Percentiles rank a stretch among this genome's conserved stretches.
Conservation (phyloP, 2,797 vertebrate species). For the Zalophus californianus region DNA sequence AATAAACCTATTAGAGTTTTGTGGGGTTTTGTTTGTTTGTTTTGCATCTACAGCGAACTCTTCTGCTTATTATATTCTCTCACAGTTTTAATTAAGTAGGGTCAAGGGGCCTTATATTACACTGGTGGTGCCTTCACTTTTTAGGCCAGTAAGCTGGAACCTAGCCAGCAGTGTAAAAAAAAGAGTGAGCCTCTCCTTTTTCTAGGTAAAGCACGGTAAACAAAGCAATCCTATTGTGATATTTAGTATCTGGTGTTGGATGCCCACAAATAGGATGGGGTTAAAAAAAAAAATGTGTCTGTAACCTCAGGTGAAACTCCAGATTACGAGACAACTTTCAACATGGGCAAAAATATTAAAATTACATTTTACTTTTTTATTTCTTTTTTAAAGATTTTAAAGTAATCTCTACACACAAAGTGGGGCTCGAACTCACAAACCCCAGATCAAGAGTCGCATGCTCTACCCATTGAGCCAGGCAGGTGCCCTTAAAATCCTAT, state of each 20-base stretch:
- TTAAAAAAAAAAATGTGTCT: background rate
- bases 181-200: background rate
- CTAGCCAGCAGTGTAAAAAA: background rate
- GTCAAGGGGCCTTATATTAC: conserved; percentile 20
- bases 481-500: background rate
- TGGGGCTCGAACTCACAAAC: background rate
- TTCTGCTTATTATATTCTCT: conserved; percentile 11
- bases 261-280: background rate
- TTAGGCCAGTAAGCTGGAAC: background rate
- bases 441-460: background rate
- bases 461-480: background rate
- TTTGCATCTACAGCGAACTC: background rate
- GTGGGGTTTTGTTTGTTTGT: background rate
- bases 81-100: conserved; percentile 39
- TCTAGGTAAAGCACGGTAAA: background rate
- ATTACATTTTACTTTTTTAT: background rate
- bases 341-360: background rate
- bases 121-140: background rate
- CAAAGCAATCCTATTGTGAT: background rate
- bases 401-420: background rate
- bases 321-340: conserved; percentile 6
- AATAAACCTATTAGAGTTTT: background rate
- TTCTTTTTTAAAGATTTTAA: background rate
- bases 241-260: background rate
- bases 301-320: background rate